Conservation (phyloP, 2,797 vertebrate species). For the Poecilia gillii region DNA sequence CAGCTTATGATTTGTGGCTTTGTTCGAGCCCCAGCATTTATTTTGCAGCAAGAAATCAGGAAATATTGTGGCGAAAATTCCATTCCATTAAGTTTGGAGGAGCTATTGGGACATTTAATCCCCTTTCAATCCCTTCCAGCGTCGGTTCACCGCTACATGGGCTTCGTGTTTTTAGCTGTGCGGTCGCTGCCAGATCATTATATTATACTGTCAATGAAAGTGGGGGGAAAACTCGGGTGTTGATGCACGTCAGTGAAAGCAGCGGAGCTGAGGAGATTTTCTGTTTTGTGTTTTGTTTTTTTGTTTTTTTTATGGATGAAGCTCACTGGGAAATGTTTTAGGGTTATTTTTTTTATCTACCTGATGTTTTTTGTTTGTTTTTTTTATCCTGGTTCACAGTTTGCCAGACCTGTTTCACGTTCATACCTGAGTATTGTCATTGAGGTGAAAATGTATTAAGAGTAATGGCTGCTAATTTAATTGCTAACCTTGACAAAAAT, state of each 20-base stretch:
- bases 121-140: conserved; percentile 10
- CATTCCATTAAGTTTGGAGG: neutral
- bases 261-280: conserved; percentile 2
- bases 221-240: neutral
- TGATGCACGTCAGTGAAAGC: neutral
- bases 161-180: conserved; percentile 2
- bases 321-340: neutral
- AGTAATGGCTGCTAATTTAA: neutral
- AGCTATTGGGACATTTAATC: conserved; percentile 15
- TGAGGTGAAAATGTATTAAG: neutral
- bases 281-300: neutral
- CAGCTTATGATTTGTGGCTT: conserved; percentile 8
- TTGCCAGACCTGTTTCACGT: neutral
- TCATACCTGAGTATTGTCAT: neutral
- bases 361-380: neutral
- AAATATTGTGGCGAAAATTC: conserved; percentile 20
- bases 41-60: conserved; percentile 17
- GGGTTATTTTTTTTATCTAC: neutral
- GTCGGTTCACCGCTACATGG: conserved; percentile 8
- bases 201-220: conserved; percentile 1
- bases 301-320: neutral
- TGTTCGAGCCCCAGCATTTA: conserved; percentile 5
- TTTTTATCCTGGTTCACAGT: conserved; percentile 3
- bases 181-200: conserved; percentile 1
- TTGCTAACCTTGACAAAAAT: neutral